A percentile compares a stretch with the other conserved stretches of the same genome.
These are phyloP conservation scores for Serilophus lunatus DNA, from an alignment of 2,113 vertebrate species.

Conservation along the genomic window DNA sequence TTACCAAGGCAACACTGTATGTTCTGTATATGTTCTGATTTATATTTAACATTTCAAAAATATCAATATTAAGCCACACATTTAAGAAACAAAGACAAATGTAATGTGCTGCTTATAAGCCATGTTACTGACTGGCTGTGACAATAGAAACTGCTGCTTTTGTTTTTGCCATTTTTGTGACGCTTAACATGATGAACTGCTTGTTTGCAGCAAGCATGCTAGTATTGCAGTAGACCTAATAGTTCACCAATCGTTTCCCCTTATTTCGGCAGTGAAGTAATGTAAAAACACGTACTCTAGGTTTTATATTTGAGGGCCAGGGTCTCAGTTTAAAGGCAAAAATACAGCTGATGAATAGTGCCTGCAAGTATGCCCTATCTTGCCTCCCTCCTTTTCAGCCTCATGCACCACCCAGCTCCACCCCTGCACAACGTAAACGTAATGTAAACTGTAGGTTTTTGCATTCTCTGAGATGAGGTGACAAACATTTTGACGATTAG, in stretches of 20 bases:
- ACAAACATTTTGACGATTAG: background rate
- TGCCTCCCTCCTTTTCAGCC: background rate
- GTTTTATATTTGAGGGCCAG: background rate
- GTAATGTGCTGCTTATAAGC: background rate
- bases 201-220: background rate
- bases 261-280: background rate
- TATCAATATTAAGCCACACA: background rate
- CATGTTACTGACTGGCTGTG: background rate
- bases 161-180: background rate
- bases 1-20: background rate
- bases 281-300: background rate
- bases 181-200: background rate
- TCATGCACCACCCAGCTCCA: background rate
- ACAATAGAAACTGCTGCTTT: background rate
- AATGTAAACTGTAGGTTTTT: background rate
- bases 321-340: background rate
- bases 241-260: background rate
- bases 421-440: background rate
- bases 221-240: background rate
- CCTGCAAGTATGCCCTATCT: background rate
- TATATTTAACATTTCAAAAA: constrained; percentile 35
- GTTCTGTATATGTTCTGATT: constrained; percentile 17
- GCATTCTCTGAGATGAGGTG: background rate
- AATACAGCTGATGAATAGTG: background rate
- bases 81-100: background rate